Evolutionary conservation across 2,797 vertebrate genomes (phyloP).

Genomic region (Pelochelys cantorii): DNA sequence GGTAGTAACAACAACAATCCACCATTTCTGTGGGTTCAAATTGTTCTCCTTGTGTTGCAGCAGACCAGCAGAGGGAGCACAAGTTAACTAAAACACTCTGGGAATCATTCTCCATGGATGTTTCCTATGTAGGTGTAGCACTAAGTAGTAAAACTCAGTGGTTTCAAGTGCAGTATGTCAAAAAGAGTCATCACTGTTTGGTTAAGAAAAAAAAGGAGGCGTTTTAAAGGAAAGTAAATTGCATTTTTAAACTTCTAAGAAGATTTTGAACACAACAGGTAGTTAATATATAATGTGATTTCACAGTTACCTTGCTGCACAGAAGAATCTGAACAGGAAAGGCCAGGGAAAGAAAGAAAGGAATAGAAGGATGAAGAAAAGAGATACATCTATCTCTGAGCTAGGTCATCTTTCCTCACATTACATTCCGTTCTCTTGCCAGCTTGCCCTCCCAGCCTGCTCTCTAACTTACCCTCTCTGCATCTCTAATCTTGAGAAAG

Average conservation of each 20-base stretch:
- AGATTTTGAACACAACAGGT: not conserved
- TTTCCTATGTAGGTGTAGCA: not conserved
- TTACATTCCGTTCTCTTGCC: not conserved
- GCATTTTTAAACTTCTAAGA: not conserved
- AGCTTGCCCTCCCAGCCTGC: not conserved
- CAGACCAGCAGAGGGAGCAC: not conserved
- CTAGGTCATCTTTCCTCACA: not conserved
- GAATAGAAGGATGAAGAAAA: not conserved
- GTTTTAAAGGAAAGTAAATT: not conserved
- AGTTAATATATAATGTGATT: not conserved
- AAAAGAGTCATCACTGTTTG: not conserved
- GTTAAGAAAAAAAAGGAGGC: not conserved
- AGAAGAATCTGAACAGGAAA: not conserved
- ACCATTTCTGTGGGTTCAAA: not conserved
- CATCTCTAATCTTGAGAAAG: not conserved
- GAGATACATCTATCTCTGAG: not conserved
- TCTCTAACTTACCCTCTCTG: not conserved
- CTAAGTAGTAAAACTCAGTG: not conserved
- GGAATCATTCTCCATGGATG: not conserved
- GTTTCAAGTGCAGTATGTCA: not conserved
- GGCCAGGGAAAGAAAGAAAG: not conserved
- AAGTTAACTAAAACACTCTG: not conserved
- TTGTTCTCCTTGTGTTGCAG: not conserved
- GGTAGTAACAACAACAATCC: not conserved
- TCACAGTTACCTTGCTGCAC: not conserved